Evolutionary conservation across 2,888 invertebrate genomes (phyloP), one percentile per base, ranked within the genome.

Genomic region (Dichetophora obliterata): DNA sequence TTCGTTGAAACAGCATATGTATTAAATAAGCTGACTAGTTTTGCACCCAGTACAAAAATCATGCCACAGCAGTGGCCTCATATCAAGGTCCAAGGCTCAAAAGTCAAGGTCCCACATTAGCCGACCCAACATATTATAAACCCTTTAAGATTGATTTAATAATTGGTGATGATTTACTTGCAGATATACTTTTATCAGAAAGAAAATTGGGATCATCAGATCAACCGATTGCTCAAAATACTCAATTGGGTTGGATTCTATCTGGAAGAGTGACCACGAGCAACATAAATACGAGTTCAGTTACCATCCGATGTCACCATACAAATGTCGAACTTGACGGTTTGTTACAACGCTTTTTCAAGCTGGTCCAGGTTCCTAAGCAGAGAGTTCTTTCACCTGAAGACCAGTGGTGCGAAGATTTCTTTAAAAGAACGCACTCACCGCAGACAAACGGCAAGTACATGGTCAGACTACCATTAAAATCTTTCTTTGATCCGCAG

Each of bases 401-500:
- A 69, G 69, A 69, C 19, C 69, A 69, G 43, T 69, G 69, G 69
- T 69, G 52, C 14, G 50, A 37, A 37, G 37, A 37, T 8, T 37
- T 37, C 37, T 37, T 37, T 8, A 69, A 50, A 16, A 27, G 3
- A 34, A 59, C 72, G 9, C 68, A 75, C 27, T 8, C n/a, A 3
- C 61, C 68, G 5, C 75, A 75, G 61, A 9, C 75, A 8, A 61
- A 69, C 48, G 68, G 75, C 22, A 75, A 59, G 57, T 75, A 75
- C 34, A 37, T 68, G 34, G 68, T 37, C 68, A 57, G 75, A 1
- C 57, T 75, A 11, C 61, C 75, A 34, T 52, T 66, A 14, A 54
- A 70, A 70, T 70, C 54, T 52, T 70, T 70, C 31, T 43, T 69
- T 24, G 50, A 50, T 19, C n/a, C n/a, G n/a, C n/a, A n/a, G n/a